Percentiles rank a stretch among this genome's conserved stretches.
These are phyloP conservation scores for Drosophila neutralis DNA, from an alignment of 2,888 invertebrate species.

Conservation along the genomic window DNA sequence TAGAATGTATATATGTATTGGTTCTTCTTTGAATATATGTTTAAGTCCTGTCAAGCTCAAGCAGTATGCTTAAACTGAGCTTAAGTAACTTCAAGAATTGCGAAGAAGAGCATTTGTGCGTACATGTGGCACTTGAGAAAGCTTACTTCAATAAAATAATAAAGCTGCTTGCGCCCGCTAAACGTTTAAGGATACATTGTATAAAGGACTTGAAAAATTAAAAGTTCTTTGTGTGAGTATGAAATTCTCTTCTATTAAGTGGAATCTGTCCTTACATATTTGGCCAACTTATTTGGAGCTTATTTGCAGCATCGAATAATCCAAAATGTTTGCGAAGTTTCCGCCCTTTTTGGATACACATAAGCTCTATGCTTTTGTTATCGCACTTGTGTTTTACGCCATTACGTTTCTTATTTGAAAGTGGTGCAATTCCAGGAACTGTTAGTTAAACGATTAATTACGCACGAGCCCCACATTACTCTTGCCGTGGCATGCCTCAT, in stretches of 20 bases:
- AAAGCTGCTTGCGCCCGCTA: neutral
- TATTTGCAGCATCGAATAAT: constrained; percentile 34
- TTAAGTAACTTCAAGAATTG: neutral
- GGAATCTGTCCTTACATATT: constrained; percentile 13
- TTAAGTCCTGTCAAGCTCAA: neutral
- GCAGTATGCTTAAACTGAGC: neutral
- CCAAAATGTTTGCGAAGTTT: constrained; percentile 6
- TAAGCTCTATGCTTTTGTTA: constrained; percentile 47
- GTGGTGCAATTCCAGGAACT: constrained; percentile 57
- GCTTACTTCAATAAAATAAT: neutral
- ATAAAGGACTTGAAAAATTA: constrained; percentile 1
- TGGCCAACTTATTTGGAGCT: constrained; percentile 18
- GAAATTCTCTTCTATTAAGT: constrained; percentile 6
- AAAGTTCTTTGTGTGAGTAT: neutral
- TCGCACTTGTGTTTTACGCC: constrained; percentile 56
- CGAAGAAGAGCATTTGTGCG: neutral
- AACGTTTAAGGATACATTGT: neutral
- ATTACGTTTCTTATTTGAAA: constrained; percentile 55
- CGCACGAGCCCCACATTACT: constrained; percentile 58
- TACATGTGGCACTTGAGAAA: neutral
- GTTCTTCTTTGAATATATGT: neutral
- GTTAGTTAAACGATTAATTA: constrained; percentile 77
- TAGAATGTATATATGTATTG: neutral
- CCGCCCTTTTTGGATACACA: constrained; percentile 13
- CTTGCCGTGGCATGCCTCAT: constrained; percentile 12